Conservation (phyloP, 2,888 invertebrate species). For the Tenthredo scrophulariae region DNA sequence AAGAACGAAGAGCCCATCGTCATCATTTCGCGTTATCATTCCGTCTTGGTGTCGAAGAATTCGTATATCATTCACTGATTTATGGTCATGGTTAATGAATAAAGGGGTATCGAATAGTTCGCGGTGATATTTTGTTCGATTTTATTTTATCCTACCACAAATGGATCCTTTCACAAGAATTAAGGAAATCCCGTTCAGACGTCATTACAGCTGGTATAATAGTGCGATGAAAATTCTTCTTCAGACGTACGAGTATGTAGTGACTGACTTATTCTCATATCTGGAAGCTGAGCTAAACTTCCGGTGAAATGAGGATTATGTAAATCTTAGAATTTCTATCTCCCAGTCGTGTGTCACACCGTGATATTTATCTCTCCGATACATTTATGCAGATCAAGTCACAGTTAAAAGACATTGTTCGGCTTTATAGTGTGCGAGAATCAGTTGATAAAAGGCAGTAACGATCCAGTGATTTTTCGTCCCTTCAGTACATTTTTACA, state of each 20-base stretch:
- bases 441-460: not conserved
- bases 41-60: not conserved
- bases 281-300: not conserved
- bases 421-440: not conserved
- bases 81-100: not conserved
- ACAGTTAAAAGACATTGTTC: not conserved
- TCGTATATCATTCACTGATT: not conserved
- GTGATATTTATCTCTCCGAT: not conserved
- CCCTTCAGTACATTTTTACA: not conserved
- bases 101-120: not conserved
- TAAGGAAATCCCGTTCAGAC: not conserved
- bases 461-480: not conserved
- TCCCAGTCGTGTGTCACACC: not conserved
- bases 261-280: not conserved
- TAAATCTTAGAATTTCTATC: not conserved
- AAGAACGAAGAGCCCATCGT: not conserved
- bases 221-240: not conserved
- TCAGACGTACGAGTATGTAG: not conserved
- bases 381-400: not conserved
- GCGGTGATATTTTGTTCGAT: not conserved
- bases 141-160: not conserved
- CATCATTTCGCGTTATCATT: not conserved
- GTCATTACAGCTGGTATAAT: not conserved
- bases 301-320: not conserved
- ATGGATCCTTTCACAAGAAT: not conserved